phyloP scores from a whole-genome alignment of 2,888 invertebrate genomes.

The Cerastis rubricosa region DNA sequence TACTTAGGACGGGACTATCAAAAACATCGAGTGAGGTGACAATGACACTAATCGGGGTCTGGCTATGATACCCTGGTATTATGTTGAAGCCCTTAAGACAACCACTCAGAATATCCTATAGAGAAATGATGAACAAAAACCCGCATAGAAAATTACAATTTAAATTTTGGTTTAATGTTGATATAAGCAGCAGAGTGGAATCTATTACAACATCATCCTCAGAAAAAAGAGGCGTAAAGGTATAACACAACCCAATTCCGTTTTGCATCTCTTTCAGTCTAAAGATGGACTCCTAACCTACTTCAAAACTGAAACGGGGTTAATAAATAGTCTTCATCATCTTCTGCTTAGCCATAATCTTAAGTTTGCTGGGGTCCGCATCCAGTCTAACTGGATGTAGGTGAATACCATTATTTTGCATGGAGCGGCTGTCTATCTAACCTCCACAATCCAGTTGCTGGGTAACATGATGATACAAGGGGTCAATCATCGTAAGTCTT shows the following conservation, averaged over 20 bases:
- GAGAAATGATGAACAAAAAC: slow-evolving; percentile 9
- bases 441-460: not conserved
- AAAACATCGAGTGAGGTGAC: slow-evolving; percentile 54
- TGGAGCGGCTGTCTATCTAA: not conserved
- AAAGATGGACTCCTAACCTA: not conserved
- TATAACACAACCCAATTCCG: too few species aligned
- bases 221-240: not conserved
- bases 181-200: not conserved
- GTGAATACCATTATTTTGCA: not conserved
- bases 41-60: slow-evolving; percentile 41
- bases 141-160: not conserved
- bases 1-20: slow-evolving; percentile 33
- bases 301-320: not conserved
- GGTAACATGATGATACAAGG: not conserved
- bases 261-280: not conserved
- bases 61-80: slow-evolving; percentile 37
- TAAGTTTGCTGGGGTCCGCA: not conserved
- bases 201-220: not conserved
- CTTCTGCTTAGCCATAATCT: not conserved
- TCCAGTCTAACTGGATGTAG: not conserved
- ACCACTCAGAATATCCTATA: slow-evolving; percentile 36
- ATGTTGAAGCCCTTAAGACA: not conserved
- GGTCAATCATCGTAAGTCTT: not conserved
- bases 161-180: not conserved
- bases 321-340: not conserved